A percentile compares a stretch with the other conserved stretches of the same genome.
phyloP scores from a whole-genome alignment of 1,140 invertebrate genomes.

The Mya arenaria region DNA sequence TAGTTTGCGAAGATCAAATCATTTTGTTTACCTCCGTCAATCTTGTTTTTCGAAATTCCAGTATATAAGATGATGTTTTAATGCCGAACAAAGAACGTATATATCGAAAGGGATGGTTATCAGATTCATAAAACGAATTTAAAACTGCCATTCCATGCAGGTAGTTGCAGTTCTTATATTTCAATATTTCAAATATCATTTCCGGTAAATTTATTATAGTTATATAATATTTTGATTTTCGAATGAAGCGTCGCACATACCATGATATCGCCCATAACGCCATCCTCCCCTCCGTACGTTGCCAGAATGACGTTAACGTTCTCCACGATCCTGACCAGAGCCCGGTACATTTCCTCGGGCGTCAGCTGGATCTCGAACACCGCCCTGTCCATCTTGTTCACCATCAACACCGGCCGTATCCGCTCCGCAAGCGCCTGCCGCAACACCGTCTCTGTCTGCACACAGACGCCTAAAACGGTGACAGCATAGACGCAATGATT shows the following conservation, averaged over 20 bases:
- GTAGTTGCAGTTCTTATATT: no score
- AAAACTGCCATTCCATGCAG: no score
- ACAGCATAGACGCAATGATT: neutral
- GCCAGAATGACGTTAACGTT: conserved; percentile 99
- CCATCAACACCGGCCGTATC: conserved; percentile 99
- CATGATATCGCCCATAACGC: conserved; percentile 95
- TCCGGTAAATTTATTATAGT: no score
- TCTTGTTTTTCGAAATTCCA: no score
- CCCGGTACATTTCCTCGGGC: conserved; percentile 97
- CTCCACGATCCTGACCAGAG: conserved; percentile 99
- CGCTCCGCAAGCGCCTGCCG: conserved; percentile 99
- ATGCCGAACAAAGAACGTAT: no score
- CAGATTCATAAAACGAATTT: no score
- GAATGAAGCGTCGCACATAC: conserved; percentile 56
- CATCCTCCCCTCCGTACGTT: conserved; percentile 93
- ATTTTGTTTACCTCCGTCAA: no score
- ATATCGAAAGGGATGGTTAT: no score
- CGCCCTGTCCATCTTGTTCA: conserved; percentile 99
- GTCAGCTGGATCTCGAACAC: conserved; percentile 96
- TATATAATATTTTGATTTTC: no score
- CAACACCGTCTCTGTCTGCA: conserved; percentile 99
- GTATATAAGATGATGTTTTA: no score
- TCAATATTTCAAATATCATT: neutral
- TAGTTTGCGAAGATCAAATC: no score
- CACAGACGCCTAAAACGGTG: conserved; percentile 95